Conservation (phyloP, 2,113 vertebrate genomes). For the Dipodomys stephensi region DNA sequence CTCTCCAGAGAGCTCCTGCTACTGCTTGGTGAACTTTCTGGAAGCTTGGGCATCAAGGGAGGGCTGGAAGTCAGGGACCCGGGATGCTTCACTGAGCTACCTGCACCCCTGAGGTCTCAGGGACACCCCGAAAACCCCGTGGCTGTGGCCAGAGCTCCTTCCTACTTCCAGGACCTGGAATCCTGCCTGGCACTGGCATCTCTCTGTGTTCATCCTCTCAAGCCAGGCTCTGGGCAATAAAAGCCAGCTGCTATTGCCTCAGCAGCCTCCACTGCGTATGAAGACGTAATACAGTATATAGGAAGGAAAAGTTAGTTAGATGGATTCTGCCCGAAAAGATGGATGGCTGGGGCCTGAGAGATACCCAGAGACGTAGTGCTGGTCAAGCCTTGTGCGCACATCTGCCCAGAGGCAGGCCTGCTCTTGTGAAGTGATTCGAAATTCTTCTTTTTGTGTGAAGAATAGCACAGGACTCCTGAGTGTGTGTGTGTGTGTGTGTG, state of each 20-base stretch:
- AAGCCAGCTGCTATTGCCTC: not conserved
- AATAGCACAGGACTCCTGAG: not conserved
- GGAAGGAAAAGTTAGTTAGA: not conserved
- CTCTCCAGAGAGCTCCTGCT: slow-evolving; percentile 72
- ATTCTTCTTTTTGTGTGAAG: not conserved
- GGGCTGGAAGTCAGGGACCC: not conserved
- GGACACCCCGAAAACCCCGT: not conserved
- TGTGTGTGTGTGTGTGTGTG: too few species aligned
- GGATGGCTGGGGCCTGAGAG: not conserved
- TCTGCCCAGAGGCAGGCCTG: too few species aligned
- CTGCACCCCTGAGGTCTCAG: not conserved
- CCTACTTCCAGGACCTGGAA: not conserved
- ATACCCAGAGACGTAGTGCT: not conserved
- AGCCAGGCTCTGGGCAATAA: not conserved
- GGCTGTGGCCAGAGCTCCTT: slow-evolving; percentile 10
- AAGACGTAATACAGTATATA: not conserved
- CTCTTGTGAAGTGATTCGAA: not conserved
- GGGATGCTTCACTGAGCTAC: slow-evolving; percentile 52
- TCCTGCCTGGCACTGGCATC: not conserved
- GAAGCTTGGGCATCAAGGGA: slow-evolving; percentile 60
- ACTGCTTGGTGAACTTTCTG: slow-evolving; percentile 69
- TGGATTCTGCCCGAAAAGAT: not conserved
- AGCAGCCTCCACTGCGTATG: not conserved
- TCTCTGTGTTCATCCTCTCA: not conserved
- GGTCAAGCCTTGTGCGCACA: not conserved